Conservation (phyloP, 2,797 vertebrate genomes). For the Basileuterus tristriatus region DNA sequence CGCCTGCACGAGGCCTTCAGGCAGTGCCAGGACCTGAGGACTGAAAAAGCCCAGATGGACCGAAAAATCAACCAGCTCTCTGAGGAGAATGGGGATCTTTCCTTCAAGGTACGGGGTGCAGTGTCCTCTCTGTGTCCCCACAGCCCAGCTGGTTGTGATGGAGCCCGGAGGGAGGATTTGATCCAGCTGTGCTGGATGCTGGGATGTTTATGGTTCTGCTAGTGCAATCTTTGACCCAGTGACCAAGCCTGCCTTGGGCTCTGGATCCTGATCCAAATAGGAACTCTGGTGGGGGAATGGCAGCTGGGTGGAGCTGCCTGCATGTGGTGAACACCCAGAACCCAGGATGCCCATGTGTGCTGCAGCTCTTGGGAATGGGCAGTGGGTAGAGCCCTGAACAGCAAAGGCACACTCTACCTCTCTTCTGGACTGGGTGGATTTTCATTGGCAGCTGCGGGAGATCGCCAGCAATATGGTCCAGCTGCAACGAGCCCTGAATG, state of each 20-base stretch:
- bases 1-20: slow-evolving; percentile 85
- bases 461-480: slow-evolving; percentile 74
- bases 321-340: neutral
- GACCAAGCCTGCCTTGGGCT: neutral
- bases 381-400: neutral
- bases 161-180: accelerated
- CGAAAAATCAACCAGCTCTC: slow-evolving; percentile 85
- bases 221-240: neutral
- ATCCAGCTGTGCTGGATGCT: accelerated
- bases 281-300: neutral
- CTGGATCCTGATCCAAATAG: neutral
- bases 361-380: neutral
- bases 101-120: slow-evolving; percentile 79
- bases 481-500: slow-evolving; percentile 74
- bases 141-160: neutral
- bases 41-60: slow-evolving; percentile 85
- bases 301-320: no score
- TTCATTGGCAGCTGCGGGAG: slow-evolving; percentile 73
- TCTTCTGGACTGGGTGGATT: neutral
- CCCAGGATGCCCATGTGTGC: no score
- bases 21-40: slow-evolving; percentile 89
- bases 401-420: no score
- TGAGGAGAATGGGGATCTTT: slow-evolving; percentile 89
- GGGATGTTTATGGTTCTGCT: neutral
- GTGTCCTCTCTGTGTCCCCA: neutral